phyloP scores from a whole-genome alignment of 1,140 invertebrate species.

The Caenorhabditis remanei region DNA sequence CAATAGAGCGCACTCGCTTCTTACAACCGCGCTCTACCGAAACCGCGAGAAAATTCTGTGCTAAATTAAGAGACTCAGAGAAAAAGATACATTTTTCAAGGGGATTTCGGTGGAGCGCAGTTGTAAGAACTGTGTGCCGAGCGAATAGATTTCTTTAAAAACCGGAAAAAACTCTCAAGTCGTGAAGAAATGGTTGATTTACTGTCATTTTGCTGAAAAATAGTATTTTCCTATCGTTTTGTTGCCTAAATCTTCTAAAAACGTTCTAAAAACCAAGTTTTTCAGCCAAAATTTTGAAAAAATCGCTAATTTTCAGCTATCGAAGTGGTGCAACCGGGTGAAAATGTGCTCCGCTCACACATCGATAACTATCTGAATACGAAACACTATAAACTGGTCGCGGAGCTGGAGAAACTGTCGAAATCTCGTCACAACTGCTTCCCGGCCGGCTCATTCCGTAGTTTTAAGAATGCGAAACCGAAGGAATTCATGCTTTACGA shows the following conservation, averaged over 20 bases:
- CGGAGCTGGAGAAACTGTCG: neutral
- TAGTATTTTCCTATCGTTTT: too few relatives aligned
- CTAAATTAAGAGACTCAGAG: too few relatives aligned
- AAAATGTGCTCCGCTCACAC: neutral
- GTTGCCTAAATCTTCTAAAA: too few relatives aligned
- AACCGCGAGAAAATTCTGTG: too few relatives aligned
- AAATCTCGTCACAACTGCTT: neutral
- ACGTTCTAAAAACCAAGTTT: too few relatives aligned
- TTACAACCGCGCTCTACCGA: neutral
- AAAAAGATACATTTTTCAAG: too few relatives aligned
- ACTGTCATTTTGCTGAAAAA: too few relatives aligned
- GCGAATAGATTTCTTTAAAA: too few relatives aligned
- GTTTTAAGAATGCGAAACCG: neutral
- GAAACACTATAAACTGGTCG: neutral
- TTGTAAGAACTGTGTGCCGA: neutral
- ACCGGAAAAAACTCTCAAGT: too few relatives aligned
- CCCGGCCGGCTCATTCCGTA: neutral
- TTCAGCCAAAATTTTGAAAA: too few relatives aligned
- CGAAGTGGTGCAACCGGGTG: neutral
- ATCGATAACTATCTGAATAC: neutral
- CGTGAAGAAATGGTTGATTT: too few relatives aligned
- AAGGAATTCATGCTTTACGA: slow-evolving; percentile 6
- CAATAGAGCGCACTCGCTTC: neutral
- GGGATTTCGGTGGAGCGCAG: too few relatives aligned
- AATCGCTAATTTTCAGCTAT: slow-evolving; percentile 31